Evolutionary conservation across 2,113 vertebrate species (phyloP), one percentile per base, ranked within the genome.

Genomic region (Ctenodactylus gundi): DNA sequence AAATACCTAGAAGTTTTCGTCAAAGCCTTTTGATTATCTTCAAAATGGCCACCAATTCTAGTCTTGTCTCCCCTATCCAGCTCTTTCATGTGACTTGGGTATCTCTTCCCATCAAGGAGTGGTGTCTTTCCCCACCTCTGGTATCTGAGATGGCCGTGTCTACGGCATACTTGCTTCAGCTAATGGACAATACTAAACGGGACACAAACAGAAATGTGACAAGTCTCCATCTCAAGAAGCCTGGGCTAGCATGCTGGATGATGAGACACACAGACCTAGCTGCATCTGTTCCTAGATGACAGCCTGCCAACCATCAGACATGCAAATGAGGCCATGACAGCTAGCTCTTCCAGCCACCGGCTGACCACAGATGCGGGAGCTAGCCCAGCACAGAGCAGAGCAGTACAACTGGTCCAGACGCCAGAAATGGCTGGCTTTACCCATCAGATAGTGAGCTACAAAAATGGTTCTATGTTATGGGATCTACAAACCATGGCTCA

Each of bases 271-370:
- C 6, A 55, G 51, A 91, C 23, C 36, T 93, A 46, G 14, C 46
- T 64, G 27, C 70, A 82, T 72, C 44, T 96, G 39, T 82, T 90
- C 82, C 64, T 92, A 88, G 70, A 85, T 46, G 31, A 73, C 3
- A 85, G 31, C 18, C 64, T 75, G 17, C 41, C 60, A 91, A 58
- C 70, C 75, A 36, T 62, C 31, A 82, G 55, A 60, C 15, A 55
- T 31, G 13, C 2, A 41, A 72, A 34, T 65, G 72, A 76, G 11
- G 39, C 34, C 53, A 58, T 12, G 17, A 64, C 7, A 85, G 39
- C 41, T n/a, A 85, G 39, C 41, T n/a, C 41, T 75, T 70, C 57
- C 10, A 89, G 51, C 72, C 3, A 7, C 15, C 39, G 83, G 57
- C n/a, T 70, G 78, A 92, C 14, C 65, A 82, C 41, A 81, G 72